Conservation (phyloP, 2,113 vertebrate genomes). For the Natator depressus region DNA sequence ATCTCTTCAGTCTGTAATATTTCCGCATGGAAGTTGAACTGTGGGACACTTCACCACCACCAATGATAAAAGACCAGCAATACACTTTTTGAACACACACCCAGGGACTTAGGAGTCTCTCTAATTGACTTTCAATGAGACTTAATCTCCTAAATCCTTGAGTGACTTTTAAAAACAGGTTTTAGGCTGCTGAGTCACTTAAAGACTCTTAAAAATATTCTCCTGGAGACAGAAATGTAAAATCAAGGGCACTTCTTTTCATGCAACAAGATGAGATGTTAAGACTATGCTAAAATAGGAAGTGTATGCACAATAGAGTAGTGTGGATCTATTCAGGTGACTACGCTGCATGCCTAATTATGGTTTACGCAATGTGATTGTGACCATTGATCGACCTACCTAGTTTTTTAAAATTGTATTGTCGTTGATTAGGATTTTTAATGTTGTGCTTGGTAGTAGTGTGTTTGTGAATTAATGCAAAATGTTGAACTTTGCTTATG, state of each 20-base stretch:
- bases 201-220: neutral
- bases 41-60: no score
- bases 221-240: constrained; percentile 31
- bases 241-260: neutral
- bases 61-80: neutral
- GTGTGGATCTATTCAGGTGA: neutral
- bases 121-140: neutral
- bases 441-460: neutral
- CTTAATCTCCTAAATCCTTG: neutral
- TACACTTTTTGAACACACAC: neutral
- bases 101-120: neutral
- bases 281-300: neutral
- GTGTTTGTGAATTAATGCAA: neutral
- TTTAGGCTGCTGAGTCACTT: neutral
- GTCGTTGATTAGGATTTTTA: neutral
- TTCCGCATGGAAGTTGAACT: no score
- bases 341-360: neutral
- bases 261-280: neutral
- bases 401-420: neutral
- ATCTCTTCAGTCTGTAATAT: neutral
- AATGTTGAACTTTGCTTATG: neutral
- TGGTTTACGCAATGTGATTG: neutral
- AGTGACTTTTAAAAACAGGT: constrained; percentile 10
- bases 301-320: neutral
- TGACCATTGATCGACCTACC: neutral